Evolutionary conservation across 2,888 invertebrate genomes (phyloP).

Genomic region (Leucoma salicis): DNA sequence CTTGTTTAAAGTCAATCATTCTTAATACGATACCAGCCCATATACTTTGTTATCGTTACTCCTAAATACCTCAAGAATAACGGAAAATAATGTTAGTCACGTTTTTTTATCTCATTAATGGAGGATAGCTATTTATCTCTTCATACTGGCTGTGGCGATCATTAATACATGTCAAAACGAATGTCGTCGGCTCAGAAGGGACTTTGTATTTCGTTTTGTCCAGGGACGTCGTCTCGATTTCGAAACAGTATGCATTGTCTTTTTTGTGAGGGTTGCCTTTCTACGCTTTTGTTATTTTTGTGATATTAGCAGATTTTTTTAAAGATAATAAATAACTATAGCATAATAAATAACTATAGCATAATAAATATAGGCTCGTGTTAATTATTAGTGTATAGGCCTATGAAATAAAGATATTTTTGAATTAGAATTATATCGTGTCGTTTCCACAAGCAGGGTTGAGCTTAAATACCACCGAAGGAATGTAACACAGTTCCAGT

Average conservation of each 20-base stretch:
- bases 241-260: slow-evolving; percentile 40
- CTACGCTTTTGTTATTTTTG: slow-evolving; percentile 26
- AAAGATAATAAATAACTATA: too few relatives aligned
- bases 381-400: too few relatives aligned
- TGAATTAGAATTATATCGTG: too few relatives aligned
- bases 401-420: too few relatives aligned
- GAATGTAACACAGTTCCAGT: too few relatives aligned
- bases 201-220: slow-evolving; percentile 51
- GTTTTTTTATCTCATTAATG: slow-evolving; percentile 74
- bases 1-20: not conserved
- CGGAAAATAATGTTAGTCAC: slow-evolving; percentile 46
- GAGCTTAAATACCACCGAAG: too few relatives aligned
- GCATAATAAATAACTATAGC: too few relatives aligned
- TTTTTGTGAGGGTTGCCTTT: slow-evolving; percentile 27
- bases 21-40: slow-evolving; percentile 1
- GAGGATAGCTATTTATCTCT: slow-evolving; percentile 65
- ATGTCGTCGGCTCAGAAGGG: slow-evolving; percentile 39
- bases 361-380: too few relatives aligned
- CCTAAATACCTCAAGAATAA: slow-evolving; percentile 47
- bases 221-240: slow-evolving; percentile 46
- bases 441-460: too few relatives aligned
- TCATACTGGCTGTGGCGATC: slow-evolving; percentile 55
- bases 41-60: slow-evolving; percentile 27
- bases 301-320: too few relatives aligned
- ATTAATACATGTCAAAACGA: slow-evolving; percentile 71